Conservation (phyloP, 2,797 vertebrate species). For the Eulemur mongoz region DNA sequence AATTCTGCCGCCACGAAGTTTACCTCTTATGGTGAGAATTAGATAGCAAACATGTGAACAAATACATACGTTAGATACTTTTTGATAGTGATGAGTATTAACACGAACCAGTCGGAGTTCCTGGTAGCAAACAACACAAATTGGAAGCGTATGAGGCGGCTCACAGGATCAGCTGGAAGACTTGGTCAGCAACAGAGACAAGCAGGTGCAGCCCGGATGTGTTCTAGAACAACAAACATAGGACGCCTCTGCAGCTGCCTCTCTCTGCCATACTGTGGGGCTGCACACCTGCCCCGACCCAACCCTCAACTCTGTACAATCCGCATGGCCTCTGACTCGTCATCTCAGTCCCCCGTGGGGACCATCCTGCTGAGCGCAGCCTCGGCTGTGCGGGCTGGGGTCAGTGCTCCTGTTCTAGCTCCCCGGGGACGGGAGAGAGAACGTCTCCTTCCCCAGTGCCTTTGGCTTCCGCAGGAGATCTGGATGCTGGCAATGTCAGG, state of each 20-base stretch:
- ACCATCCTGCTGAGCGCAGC: background rate
- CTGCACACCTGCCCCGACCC: no score
- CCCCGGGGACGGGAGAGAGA: background rate
- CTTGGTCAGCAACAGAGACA: background rate
- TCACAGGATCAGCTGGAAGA: background rate
- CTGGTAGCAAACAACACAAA: background rate
- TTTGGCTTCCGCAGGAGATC: background rate
- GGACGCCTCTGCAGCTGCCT: rapidly evolving
- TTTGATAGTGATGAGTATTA: background rate
- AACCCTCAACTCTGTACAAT: rapidly evolving
- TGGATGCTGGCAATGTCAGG: background rate
- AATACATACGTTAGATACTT: background rate
- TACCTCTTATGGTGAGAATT: background rate
- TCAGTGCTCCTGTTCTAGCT: background rate
- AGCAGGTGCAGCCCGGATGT: rapidly evolving
- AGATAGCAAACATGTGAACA: background rate
- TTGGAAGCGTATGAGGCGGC: rapidly evolving
- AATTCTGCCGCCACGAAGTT: background rate
- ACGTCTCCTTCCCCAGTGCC: rapidly evolving
- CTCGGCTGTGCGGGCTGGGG: background rate
- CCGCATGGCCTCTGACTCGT: background rate
- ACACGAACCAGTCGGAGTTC: background rate
- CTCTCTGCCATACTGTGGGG: background rate
- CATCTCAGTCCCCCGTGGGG: rapidly evolving
- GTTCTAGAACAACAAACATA: rapidly evolving